These are phyloP conservation scores for Lepisosteus oculatus DNA, from an alignment of 2,113 vertebrate genomes.

Conservation along the genomic window DNA sequence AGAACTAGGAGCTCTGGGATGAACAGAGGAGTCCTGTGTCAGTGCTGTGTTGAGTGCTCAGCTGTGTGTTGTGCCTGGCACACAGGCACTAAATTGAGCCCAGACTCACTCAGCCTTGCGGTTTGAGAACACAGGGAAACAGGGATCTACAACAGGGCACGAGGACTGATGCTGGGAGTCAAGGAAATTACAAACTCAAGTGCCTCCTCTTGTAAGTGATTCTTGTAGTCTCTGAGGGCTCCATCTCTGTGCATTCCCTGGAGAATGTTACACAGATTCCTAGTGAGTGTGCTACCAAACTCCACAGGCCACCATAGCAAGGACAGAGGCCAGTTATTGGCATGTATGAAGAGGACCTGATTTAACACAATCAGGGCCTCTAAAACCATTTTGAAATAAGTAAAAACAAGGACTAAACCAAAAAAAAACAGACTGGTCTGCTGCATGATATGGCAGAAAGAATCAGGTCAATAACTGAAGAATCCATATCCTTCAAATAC, in stretches of 20 bases:
- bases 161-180: conserved; percentile 1
- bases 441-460: too few relatives aligned
- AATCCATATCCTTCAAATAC: too few relatives aligned
- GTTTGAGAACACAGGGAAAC: background rate
- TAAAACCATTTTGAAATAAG: background rate
- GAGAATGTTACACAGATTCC: conserved; percentile 1
- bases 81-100: background rate
- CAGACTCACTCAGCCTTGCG: background rate
- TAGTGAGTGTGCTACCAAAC: background rate
- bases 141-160: background rate
- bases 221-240: background rate
- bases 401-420: background rate
- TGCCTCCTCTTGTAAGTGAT: background rate
- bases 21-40: conserved; percentile 16
- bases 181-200: background rate
- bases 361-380: conserved; percentile 2
- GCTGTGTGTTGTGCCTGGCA: background rate
- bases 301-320: background rate
- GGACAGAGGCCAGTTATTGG: background rate
- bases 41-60: background rate
- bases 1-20: background rate
- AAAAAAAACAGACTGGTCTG: too few relatives aligned
- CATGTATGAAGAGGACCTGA: background rate
- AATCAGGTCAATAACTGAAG: too few relatives aligned
- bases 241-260: background rate